These are phyloP conservation scores for Harlomillsia oculata DNA, from an alignment of 1,140 invertebrate species.

Conservation along the genomic window DNA sequence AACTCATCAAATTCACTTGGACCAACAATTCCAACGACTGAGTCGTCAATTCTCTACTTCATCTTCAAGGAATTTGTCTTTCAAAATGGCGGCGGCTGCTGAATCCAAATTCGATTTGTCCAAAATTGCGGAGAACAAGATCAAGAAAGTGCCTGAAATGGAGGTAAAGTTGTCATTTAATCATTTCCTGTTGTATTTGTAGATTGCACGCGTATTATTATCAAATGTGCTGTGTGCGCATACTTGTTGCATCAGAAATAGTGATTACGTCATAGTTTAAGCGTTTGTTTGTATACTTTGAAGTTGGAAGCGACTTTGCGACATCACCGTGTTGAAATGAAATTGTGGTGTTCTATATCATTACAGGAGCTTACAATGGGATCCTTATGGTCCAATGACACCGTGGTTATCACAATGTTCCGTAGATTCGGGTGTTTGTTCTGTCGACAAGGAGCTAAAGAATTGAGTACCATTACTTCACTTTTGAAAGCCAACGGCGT, in stretches of 20 bases:
- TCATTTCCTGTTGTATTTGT: too few relatives aligned
- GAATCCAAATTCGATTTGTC: too few relatives aligned
- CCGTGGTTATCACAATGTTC: slow-evolving; percentile 52
- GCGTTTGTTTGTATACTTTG: slow-evolving; percentile 21
- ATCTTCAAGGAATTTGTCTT: too few relatives aligned
- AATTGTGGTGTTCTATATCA: background rate
- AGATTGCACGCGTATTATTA: too few relatives aligned
- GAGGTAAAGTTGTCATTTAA: background rate
- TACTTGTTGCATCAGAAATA: too few relatives aligned
- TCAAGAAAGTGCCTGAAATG: background rate
- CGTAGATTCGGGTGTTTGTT: slow-evolving; percentile 57
- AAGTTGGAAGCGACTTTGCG: slow-evolving; percentile 16
- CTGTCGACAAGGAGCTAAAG: slow-evolving; percentile 53
- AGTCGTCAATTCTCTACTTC: too few relatives aligned
- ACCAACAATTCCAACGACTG: too few relatives aligned
- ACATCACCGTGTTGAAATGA: slow-evolving; percentile 21
- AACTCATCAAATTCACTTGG: too few relatives aligned
- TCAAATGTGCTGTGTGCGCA: too few relatives aligned
- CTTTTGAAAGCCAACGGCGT: slow-evolving; percentile 51
- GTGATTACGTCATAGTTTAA: slow-evolving; percentile 22
- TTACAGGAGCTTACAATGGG: slow-evolving; percentile 41
- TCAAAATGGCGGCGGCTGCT: too few relatives aligned
- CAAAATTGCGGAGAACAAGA: too few relatives aligned
- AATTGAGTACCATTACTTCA: slow-evolving; percentile 50
- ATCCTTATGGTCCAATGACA: slow-evolving; percentile 41